phyloP scores from a whole-genome alignment of 2,888 invertebrate species.

The Andrena praecox region DNA sequence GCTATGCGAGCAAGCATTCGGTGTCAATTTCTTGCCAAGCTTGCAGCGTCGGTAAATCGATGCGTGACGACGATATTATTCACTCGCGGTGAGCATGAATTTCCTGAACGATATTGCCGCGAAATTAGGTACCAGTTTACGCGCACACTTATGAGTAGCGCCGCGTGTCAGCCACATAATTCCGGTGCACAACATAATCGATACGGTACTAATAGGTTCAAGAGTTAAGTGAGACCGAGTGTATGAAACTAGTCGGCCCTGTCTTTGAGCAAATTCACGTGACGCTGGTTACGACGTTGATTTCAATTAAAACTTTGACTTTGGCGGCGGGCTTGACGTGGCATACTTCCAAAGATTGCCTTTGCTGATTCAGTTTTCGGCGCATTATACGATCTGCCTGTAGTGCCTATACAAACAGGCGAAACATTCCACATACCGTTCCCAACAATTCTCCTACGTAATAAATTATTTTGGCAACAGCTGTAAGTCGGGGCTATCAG shows the following conservation, averaged over 20 bases:
- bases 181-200: conserved; percentile 61
- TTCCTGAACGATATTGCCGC: conserved; percentile 29
- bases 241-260: conserved; percentile 58
- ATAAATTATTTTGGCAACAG: background rate
- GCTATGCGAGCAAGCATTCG: too few relatives aligned
- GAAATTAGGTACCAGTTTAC: conserved; percentile 52
- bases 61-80: conserved; percentile 7
- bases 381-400: conserved; percentile 31
- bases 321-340: conserved; percentile 54
- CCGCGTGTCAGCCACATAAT: conserved; percentile 55
- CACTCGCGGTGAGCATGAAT: conserved; percentile 6
- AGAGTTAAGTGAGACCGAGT: conserved; percentile 68
- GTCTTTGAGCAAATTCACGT: conserved; percentile 70
- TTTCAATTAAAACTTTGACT: conserved; percentile 73
- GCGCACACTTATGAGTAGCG: conserved; percentile 39
- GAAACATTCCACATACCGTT: background rate
- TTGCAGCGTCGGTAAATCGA: background rate
- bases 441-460: background rate
- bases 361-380: conserved; percentile 58
- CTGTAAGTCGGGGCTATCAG: background rate
- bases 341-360: conserved; percentile 65
- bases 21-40: background rate
- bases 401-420: background rate
- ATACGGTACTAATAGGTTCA: conserved; percentile 67
- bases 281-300: conserved; percentile 67